These are phyloP conservation scores for Carapus acus DNA, from an alignment of 2,797 vertebrate species.

Conservation along the genomic window DNA sequence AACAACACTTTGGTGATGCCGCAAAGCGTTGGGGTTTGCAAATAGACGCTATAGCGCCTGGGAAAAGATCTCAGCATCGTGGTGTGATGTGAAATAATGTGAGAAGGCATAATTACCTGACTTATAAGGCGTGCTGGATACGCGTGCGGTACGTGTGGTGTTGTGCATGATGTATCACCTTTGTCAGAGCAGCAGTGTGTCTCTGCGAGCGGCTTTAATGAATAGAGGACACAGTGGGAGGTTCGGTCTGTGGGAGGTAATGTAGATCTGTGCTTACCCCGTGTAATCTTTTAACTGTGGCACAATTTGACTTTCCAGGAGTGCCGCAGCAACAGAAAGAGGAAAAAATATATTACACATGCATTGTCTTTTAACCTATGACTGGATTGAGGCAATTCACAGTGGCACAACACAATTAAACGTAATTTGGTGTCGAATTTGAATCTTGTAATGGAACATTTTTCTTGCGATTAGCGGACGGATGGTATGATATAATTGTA, in stretches of 20 bases:
- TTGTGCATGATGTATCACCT: conserved; percentile 51
- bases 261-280: no score
- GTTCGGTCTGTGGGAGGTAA: conserved; percentile 33
- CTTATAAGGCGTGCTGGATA: conserved; percentile 44
- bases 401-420: conserved; percentile 35
- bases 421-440: conserved; percentile 33
- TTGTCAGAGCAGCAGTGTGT: conserved; percentile 47
- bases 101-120: conserved; percentile 53
- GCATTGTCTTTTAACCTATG: conserved; percentile 25
- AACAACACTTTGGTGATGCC: conserved; percentile 39
- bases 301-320: conserved; percentile 30
- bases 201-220: conserved; percentile 52
- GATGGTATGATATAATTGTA: conserved; percentile 47
- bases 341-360: conserved; percentile 3
- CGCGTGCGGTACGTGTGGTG: conserved; percentile 30
- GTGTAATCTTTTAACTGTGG: not conserved
- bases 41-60: conserved; percentile 15
- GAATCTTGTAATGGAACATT: conserved; percentile 43
- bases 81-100: conserved; percentile 37
- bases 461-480: conserved; percentile 44
- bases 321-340: conserved; percentile 10
- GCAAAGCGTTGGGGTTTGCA: conserved; percentile 40
- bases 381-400: conserved; percentile 20
- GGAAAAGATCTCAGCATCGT: conserved; percentile 32
- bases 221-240: conserved; percentile 39